These are phyloP conservation scores for Tursiops truncatus DNA, from an alignment of 2,113 vertebrate genomes.

Conservation along the genomic window DNA sequence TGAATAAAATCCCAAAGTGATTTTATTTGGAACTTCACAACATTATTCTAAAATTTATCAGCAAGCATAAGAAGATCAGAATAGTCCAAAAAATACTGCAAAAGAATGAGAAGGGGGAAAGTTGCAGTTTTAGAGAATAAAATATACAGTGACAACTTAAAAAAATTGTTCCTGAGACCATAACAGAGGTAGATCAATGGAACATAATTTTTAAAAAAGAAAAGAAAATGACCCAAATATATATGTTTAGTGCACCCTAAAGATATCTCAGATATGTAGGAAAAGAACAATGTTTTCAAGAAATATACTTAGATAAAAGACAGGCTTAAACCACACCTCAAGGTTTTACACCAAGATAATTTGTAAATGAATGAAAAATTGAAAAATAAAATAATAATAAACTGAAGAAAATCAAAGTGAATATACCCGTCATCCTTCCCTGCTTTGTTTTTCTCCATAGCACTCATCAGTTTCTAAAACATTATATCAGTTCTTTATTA, in stretches of 20 bases:
- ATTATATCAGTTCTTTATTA: neutral
- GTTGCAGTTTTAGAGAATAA: neutral
- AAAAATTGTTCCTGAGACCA: neutral
- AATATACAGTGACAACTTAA: neutral
- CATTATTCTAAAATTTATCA: conserved; percentile 47
- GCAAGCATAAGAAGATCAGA: conserved; percentile 6
- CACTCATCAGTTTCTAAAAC: neutral
- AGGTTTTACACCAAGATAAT: neutral
- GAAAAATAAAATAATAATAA: neutral
- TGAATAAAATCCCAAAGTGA: conserved; percentile 46
- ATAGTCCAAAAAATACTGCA: neutral
- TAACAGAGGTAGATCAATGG: neutral
- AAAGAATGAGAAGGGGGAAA: neutral
- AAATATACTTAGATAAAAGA: neutral
- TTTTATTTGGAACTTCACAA: conserved; percentile 44
- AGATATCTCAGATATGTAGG: neutral
- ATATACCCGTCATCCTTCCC: neutral
- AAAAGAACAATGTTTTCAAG: neutral
- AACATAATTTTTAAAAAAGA: neutral
- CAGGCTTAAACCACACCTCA: neutral
- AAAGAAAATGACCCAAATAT: neutral
- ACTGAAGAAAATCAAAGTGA: neutral
- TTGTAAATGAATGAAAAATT: neutral
- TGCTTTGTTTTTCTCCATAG: neutral
- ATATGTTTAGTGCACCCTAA: neutral